Evolutionary conservation across 2,888 invertebrate species (phyloP).

Genomic region (Drosophila longiperda): DNA sequence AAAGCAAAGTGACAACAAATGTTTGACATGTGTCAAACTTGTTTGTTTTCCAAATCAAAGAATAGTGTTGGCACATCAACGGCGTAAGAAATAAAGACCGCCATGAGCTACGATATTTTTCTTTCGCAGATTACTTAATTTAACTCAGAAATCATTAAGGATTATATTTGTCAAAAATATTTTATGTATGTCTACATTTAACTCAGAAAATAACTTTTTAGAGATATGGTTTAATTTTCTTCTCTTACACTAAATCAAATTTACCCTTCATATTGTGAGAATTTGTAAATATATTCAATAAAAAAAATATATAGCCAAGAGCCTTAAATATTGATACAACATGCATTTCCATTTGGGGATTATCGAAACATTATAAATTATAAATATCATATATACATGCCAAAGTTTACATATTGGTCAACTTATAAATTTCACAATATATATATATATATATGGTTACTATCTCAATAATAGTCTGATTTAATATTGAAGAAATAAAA

Average conservation of each 20-base stretch:
- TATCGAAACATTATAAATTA: not conserved
- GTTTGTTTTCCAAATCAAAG: not conserved
- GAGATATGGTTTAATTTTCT: not conserved
- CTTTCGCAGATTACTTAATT: not conserved
- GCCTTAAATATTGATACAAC: not conserved
- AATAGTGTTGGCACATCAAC: not conserved
- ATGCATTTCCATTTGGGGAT: not conserved
- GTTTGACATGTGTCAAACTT: slow-evolving; percentile 62
- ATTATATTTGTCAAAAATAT: not conserved
- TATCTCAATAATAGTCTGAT: not conserved
- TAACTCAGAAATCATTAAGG: not conserved
- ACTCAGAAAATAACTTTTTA: not conserved
- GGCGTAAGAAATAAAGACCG: not conserved
- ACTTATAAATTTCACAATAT: not conserved
- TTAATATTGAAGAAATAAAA: not conserved
- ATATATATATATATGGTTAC: too few species aligned
- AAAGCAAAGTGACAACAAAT: slow-evolving; percentile 56
- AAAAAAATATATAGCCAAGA: not conserved
- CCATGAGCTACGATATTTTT: not conserved
- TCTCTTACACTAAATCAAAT: not conserved
- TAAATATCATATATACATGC: not conserved
- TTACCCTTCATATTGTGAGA: not conserved
- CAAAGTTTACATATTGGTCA: not conserved
- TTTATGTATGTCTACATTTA: not conserved
- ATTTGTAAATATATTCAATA: not conserved